Base-by-base conservation (phyloP, 2,113 vertebrate genomes). In the Charadrius vociferus region DNA sequence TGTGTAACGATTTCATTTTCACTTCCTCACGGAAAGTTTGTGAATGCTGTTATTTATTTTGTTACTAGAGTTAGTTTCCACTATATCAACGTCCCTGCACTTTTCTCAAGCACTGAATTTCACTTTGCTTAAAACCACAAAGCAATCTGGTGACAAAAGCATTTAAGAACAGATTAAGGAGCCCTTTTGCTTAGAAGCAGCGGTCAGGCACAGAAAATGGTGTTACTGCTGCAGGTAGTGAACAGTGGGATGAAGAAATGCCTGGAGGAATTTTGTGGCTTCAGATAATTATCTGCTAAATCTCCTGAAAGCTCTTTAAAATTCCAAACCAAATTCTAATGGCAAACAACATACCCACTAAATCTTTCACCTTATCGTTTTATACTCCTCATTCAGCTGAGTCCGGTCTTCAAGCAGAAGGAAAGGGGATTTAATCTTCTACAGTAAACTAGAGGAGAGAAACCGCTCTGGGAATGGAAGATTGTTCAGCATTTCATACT, bases 251-350 rank as follows among this genome's bases (percentile, higher is more conserved):
- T 88, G 83, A 71, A 96, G 81, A 94, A 94, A 96, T 47, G 18
- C 73, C 82, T 90, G 26, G 45, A 75, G 52, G 66, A 95, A 94
- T 95, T 94, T 49, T 83, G 58, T 83, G 39, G 49, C 85, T 96
- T 93, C 62, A 87, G 95, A 95, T 95, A 39, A 78, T 62, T 94
- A 94, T 93, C 92, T 92, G 50, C 22, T 63, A 78, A 67, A 11
- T 82, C 56, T 93, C 41, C 56, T 79, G 80, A 91, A 93, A 97
- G 55, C 71, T 85, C 49, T 74, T 93, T 95, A 80, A 89, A 96
- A 95, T 96, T 96, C 83, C 95, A 93, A 84, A 73, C 53, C 56
- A 68, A 88, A 93, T 90, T 87, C 61, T 86, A 70, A 88, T 56
- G 30, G 83, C 66, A 97, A 96, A 90, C 66, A 96, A 47, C 19